phyloP scores from a whole-genome alignment of 2,113 vertebrate genomes.

The Crocuta crocuta region DNA sequence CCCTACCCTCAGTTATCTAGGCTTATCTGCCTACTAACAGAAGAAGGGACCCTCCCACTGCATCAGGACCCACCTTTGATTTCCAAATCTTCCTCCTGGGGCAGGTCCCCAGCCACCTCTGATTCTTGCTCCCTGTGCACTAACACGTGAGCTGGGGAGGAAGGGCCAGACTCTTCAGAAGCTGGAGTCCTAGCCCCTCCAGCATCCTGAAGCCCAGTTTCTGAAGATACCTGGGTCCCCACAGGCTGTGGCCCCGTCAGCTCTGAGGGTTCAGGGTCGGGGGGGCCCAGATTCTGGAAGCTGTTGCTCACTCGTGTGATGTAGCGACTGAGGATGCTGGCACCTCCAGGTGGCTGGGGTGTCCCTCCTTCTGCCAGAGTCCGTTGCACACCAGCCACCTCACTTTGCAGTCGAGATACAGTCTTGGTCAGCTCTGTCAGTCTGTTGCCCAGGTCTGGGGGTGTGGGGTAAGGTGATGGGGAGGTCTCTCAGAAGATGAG shows the following conservation, averaged over 20 bases:
- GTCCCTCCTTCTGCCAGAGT: conserved; percentile 42
- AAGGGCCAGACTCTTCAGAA: neutral
- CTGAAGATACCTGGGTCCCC: conserved; percentile 26
- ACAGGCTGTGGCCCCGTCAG: conserved; percentile 44
- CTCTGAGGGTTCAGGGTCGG: conserved; percentile 60
- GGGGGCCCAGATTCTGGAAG: conserved; percentile 86
- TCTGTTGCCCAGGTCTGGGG: conserved; percentile 89
- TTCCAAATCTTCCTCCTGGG: neutral
- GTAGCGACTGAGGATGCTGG: conserved; percentile 90
- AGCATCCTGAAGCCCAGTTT: neutral
- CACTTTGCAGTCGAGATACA: conserved; percentile 86
- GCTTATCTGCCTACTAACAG: neutral
- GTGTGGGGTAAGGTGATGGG: neutral
- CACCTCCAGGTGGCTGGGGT: conserved; percentile 58
- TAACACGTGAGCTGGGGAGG: conserved; percentile 55
- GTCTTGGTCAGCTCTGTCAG: conserved; percentile 93
- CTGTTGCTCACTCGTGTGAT: conserved; percentile 91
- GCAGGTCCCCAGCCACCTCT: neutral
- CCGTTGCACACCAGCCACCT: conserved; percentile 87
- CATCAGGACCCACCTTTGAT: neutral
- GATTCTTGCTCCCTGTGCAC: conserved; percentile 64
- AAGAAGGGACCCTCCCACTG: neutral
- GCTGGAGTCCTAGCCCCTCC: neutral
- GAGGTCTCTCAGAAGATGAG: neutral
- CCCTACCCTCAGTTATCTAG: neutral